Percentiles rank a stretch among this genome's conserved stretches.
These are phyloP conservation scores for Australoheros scitulus DNA, from an alignment of 2,113 vertebrate species.

Conservation along the genomic window DNA sequence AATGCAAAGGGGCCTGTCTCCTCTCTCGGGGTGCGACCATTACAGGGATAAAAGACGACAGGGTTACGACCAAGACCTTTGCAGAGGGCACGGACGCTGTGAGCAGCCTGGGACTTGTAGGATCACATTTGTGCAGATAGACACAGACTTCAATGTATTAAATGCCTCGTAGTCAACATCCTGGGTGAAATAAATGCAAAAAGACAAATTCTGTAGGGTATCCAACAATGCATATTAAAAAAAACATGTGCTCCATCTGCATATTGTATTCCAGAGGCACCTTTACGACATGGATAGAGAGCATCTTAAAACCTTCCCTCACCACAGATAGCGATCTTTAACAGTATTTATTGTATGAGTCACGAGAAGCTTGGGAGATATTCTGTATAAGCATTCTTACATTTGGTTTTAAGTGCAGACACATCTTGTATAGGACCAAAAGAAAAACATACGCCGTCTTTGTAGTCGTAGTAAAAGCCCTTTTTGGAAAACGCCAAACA, in stretches of 20 bases:
- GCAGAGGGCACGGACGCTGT: slow-evolving; percentile 36
- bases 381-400: neutral
- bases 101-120: slow-evolving; percentile 42
- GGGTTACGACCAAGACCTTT: slow-evolving; percentile 63
- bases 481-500: slow-evolving; percentile 49
- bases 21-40: slow-evolving; percentile 50
- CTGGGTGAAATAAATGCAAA: slow-evolving; percentile 6
- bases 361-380: slow-evolving; percentile 3
- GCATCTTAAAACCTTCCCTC: slow-evolving; percentile 26
- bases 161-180: neutral
- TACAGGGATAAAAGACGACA: slow-evolving; percentile 52
- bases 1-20: slow-evolving; percentile 53
- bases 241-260: slow-evolving; percentile 2
- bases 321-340: slow-evolving; percentile 25
- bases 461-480: neutral
- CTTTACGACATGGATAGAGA: slow-evolving; percentile 47
- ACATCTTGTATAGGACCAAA: neutral
- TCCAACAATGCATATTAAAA: neutral
- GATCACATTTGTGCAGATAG: slow-evolving; percentile 9
- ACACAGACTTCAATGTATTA: neutral
- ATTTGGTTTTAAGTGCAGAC: neutral
- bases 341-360: slow-evolving; percentile 39
- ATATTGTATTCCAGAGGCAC: slow-evolving; percentile 17
- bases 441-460: neutral
- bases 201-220: neutral